Percentiles rank a stretch among this genome's conserved stretches.
Conservation (phyloP, 2,888 invertebrate species). For the Phorcus lineatus region DNA sequence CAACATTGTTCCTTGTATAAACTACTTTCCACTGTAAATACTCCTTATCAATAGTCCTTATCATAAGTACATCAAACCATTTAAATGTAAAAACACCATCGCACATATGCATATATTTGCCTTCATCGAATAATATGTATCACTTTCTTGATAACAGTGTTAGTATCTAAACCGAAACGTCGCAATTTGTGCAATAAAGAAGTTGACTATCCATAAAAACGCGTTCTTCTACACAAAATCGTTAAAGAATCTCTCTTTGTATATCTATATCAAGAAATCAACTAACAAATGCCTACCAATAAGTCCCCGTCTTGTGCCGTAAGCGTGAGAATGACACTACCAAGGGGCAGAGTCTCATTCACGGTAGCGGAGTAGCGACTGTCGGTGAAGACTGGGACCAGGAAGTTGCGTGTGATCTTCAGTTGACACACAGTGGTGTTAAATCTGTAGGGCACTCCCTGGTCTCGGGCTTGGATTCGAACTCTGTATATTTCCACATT, state of each 20-base stretch:
- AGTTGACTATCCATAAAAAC: too few species aligned
- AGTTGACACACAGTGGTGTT: conserved; percentile 53
- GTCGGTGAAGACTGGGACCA: conserved; percentile 51
- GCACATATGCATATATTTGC: too few species aligned
- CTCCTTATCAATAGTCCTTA: too few species aligned
- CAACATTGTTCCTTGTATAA: too few species aligned
- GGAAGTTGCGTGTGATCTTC: conserved; percentile 64
- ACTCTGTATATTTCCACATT: conserved; percentile 58
- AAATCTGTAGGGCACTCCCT: conserved; percentile 57
- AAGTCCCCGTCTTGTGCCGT: conserved; percentile 60
- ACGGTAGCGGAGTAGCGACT: conserved; percentile 42
- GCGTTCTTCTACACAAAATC: too few species aligned
- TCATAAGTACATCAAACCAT: too few species aligned
- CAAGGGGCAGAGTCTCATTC: conserved; percentile 57
- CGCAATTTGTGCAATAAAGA: too few species aligned
- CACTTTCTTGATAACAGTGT: too few species aligned
- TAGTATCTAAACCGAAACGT: too few species aligned
- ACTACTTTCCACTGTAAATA: too few species aligned
- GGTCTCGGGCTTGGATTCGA: conserved; percentile 65
- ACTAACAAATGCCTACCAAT: conserved; percentile 45
- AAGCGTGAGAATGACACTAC: conserved; percentile 58
- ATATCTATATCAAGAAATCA: background rate
- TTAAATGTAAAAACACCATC: too few species aligned
- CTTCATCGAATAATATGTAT: too few species aligned
- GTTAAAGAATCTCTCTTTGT: background rate